Evolutionary conservation across 2,113 vertebrate species (phyloP).

Genomic region (Clinocottus analis): DNA sequence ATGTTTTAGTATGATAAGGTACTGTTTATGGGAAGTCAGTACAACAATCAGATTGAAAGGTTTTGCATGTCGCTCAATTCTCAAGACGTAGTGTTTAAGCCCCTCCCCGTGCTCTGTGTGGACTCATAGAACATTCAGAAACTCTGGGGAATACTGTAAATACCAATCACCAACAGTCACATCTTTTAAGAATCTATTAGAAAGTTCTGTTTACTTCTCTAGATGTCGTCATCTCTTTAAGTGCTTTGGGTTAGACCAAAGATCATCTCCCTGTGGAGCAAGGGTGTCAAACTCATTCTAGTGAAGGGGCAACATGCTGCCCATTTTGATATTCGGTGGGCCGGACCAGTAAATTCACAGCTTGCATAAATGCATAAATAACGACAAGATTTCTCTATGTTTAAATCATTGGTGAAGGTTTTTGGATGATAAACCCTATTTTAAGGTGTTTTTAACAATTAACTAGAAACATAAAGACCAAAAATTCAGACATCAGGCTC

Average conservation of each 20-base stretch:
- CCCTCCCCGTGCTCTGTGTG: slow-evolving; percentile 1
- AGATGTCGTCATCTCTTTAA: slow-evolving; percentile 37
- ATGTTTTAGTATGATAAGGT: slow-evolving; percentile 33
- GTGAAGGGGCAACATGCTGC: too few species aligned
- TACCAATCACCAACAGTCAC: slow-evolving; percentile 11
- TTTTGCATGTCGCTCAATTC: slow-evolving; percentile 25
- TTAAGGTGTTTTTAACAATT: too few species aligned
- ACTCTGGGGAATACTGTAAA: slow-evolving; percentile 21
- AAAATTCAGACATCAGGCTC: too few species aligned
- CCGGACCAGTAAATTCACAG: too few species aligned
- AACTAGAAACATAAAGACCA: too few species aligned
- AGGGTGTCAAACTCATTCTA: too few species aligned
- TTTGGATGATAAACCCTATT: too few species aligned
- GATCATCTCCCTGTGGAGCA: slow-evolving; percentile 34
- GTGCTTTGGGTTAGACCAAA: slow-evolving; percentile 51
- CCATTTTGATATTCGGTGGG: too few species aligned
- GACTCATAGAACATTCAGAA: slow-evolving; percentile 27
- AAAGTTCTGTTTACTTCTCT: slow-evolving; percentile 37
- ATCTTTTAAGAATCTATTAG: slow-evolving; percentile 41
- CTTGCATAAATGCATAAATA: too few species aligned
- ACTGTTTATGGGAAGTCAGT: slow-evolving; percentile 23
- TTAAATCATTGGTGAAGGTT: too few species aligned
- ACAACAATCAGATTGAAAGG: slow-evolving; percentile 37
- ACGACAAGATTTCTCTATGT: too few species aligned
- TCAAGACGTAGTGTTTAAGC: slow-evolving; percentile 24